A percentile compares a stretch with the other conserved stretches of the same genome.
phyloP scores from a whole-genome alignment of 37 sponge, comb jelly and placozoan species.

The Eunapius fragilis region DNA sequence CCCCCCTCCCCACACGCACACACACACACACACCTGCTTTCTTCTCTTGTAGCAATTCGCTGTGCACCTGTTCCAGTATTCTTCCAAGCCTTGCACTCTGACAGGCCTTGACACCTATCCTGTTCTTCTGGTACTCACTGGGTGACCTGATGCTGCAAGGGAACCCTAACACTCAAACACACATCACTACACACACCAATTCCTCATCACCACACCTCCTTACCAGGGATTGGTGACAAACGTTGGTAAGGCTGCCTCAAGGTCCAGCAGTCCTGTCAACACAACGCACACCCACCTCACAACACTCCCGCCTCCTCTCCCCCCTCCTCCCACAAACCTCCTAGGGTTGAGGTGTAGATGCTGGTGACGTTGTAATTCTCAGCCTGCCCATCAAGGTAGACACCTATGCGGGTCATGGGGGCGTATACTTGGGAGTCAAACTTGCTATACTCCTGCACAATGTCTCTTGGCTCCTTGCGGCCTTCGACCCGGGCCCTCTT shows the following conservation, averaged over 20 bases:
- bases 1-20: not conserved
- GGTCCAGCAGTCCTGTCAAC: constrained; percentile 75
- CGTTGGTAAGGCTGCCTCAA: constrained; percentile 70
- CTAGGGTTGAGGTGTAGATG: constrained; percentile 52
- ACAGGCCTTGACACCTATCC: constrained; percentile 43
- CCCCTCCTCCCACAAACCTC: constrained; percentile 23
- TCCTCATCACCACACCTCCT: too few species aligned
- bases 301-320: not conserved
- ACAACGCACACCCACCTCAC: not conserved
- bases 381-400: constrained; percentile 85
- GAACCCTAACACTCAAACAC: too few species aligned
- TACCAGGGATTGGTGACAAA: constrained; percentile 62
- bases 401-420: constrained; percentile 90
- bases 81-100: constrained; percentile 40
- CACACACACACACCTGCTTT: constrained; percentile 9
- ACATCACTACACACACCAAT: too few species aligned
- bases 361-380: constrained; percentile 84
- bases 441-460: constrained; percentile 87
- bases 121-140: constrained; percentile 15
- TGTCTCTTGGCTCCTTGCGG: constrained; percentile 64
- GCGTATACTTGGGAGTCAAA: constrained; percentile 94
- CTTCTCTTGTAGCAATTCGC: constrained; percentile 26
- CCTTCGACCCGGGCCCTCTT: constrained; percentile 82
- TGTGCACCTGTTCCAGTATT: constrained; percentile 57
- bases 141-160: constrained; percentile 22